Evolutionary conservation across 2,888 invertebrate genomes (phyloP).

Genomic region (Hydrotaea diabolus): DNA sequence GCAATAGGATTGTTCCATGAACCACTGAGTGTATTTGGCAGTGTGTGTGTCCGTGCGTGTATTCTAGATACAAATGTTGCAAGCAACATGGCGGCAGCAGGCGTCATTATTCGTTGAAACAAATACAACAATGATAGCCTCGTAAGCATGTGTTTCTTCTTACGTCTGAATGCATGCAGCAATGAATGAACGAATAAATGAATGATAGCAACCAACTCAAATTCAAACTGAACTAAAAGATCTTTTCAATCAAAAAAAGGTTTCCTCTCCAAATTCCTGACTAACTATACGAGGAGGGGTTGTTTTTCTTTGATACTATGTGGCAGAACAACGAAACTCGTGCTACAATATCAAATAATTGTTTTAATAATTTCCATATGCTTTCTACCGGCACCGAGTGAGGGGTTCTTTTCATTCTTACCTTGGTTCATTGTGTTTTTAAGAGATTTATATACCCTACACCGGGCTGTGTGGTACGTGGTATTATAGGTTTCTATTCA

Average conservation of each 20-base stretch:
- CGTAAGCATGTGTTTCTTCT: conserved; percentile 52
- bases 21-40: neutral
- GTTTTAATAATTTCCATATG: conserved; percentile 55
- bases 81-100: conserved; percentile 66
- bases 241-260: conserved; percentile 3
- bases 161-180: neutral
- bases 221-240: conserved; percentile 1
- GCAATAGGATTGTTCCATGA: neutral
- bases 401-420: conserved; percentile 10
- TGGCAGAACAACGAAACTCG: conserved; percentile 42
- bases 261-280: neutral
- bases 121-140: conserved; percentile 24
- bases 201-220: neutral
- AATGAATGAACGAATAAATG: conserved; percentile 14
- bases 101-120: conserved; percentile 57
- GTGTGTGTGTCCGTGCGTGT: too few species aligned
- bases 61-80: conserved; percentile 51
- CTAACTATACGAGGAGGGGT: conserved; percentile 41
- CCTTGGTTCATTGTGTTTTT: conserved; percentile 10
- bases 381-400: conserved; percentile 1
- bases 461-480: conserved; percentile 9
- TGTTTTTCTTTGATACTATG: neutral
- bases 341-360: conserved; percentile 39
- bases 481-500: neutral
- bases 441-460: conserved; percentile 16